Conservation (phyloP, 2,113 vertebrate genomes). For the Mugil cephalus region DNA sequence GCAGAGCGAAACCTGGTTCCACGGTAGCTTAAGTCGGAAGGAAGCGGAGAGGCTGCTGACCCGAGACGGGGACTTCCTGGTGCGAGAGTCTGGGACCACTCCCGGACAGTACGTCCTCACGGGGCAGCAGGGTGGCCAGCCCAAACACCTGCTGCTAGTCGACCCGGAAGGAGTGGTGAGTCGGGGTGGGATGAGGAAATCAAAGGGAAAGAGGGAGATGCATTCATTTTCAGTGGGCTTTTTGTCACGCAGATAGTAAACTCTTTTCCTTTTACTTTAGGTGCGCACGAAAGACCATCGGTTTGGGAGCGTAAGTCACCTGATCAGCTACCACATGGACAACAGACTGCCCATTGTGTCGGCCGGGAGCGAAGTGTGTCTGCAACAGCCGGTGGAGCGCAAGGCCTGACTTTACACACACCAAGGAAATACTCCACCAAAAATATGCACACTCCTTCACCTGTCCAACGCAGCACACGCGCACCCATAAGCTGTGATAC, state of each 20-base stretch:
- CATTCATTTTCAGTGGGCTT: too few relatives aligned
- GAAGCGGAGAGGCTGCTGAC: conserved; percentile 92
- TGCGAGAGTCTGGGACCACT: conserved; percentile 95
- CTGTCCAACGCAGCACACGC: neutral
- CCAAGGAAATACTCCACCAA: conserved; percentile 58
- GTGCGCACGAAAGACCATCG: conserved; percentile 97
- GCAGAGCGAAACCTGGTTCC: conserved; percentile 93
- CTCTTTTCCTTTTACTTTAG: conserved; percentile 68
- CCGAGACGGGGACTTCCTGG: conserved; percentile 94
- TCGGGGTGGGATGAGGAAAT: neutral
- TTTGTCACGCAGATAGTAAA: neutral
- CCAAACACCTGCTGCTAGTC: conserved; percentile 95
- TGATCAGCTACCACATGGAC: conserved; percentile 99
- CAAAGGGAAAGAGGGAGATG: neutral
- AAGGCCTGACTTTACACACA: conserved; percentile 81
- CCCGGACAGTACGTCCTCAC: conserved; percentile 97
- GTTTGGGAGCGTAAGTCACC: conserved; percentile 96
- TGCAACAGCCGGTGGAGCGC: conserved; percentile 96
- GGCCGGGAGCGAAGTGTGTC: conserved; percentile 96
- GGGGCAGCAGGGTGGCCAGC: conserved; percentile 92
- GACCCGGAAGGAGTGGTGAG: conserved; percentile 98
- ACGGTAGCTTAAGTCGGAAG: conserved; percentile 91
- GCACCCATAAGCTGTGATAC: neutral
- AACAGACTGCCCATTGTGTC: conserved; percentile 98
- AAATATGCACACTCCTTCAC: conserved; percentile 16